Evolutionary conservation across 1,140 invertebrate species (phyloP).

Genomic region (Penaeus japonicus): DNA sequence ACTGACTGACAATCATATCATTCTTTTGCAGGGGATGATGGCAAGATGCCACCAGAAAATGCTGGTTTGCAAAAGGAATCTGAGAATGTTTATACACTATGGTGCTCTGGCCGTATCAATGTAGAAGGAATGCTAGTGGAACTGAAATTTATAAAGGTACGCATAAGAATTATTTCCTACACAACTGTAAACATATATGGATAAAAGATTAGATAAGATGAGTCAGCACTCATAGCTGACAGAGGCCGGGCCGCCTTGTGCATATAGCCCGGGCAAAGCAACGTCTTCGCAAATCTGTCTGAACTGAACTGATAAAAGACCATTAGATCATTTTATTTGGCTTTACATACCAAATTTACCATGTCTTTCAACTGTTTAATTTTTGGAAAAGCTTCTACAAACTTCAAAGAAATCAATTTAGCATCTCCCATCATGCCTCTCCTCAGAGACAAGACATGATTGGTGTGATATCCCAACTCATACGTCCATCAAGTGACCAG

Average conservation of each 20-base stretch:
- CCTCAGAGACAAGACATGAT: conserved; percentile 90
- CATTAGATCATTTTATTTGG: not conserved
- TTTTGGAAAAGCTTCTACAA: not conserved
- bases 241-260: too few relatives aligned
- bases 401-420: not conserved
- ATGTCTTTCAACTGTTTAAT: not conserved
- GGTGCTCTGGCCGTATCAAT: conserved; percentile 93
- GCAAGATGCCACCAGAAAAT: conserved; percentile 71
- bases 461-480: conserved; percentile 83
- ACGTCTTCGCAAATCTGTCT: too few relatives aligned
- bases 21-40: conserved; percentile 73
- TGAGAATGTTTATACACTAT: conserved; percentile 92
- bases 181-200: not conserved
- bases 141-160: conserved; percentile 88
- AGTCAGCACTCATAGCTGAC: too few relatives aligned
- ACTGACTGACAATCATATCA: conserved; percentile 23
- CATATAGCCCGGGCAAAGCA: too few relatives aligned
- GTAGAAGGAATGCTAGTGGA: conserved; percentile 98
- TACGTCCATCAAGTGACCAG: conserved; percentile 86
- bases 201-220: too few relatives aligned
- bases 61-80: conserved; percentile 85
- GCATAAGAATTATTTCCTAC: not conserved
- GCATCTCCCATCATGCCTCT: not conserved
- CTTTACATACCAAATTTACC: not conserved
- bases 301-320: too few relatives aligned